Evolutionary conservation across 2,797 vertebrate species (phyloP), one percentile per base, ranked within the genome.

Genomic region (Phoebastria nigripes): DNA sequence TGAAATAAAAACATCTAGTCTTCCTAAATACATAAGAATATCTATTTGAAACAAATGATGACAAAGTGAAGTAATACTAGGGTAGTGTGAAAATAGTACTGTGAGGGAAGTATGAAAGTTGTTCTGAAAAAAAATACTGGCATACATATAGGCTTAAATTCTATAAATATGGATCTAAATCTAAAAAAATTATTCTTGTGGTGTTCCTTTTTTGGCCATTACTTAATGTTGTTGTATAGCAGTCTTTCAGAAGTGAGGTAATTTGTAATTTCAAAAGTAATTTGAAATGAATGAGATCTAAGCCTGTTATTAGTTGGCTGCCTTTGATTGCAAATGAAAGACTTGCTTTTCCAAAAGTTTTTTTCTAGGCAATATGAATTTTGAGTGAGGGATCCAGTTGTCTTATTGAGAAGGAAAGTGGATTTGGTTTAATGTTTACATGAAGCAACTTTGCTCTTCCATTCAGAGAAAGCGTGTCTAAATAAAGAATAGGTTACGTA

Each of bases 401-500:
- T 74, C 6, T 56, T 87, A 24, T 12, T 92, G 9, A 26, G 67
- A 87, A 65, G 58, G 49, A n/a, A 87, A 67, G 61, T 72, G 25
- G n/a, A 56, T 88, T 85, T 91, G 20, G 8, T 74, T 87, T 89
- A 59, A 33, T 63, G 61, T 62, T 59, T 91, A 28, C 59, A 61
- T 78, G 44, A 33, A 65, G n/a, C 22, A 39, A 33, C 37, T 94
- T 86, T 44, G 63, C 15, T 82, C 7, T 89, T 28, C 41, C 5
- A 11, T 91, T 87, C 56, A 61, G 80, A 78, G 49, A 52, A 86
- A 49, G 44, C 1, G 0, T 35, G 15, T 61, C 90, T 96, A 63
- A 88, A 86, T 95, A 89, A 79, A 76, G 58, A 72, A 21, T n/a
- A 70, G 67, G 28, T 90, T 93, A 89, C 76, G 14, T 94, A 90